These are phyloP conservation scores for Trachelus stipa DNA, from an alignment of 2,888 invertebrate genomes.

Conservation along the genomic window DNA sequence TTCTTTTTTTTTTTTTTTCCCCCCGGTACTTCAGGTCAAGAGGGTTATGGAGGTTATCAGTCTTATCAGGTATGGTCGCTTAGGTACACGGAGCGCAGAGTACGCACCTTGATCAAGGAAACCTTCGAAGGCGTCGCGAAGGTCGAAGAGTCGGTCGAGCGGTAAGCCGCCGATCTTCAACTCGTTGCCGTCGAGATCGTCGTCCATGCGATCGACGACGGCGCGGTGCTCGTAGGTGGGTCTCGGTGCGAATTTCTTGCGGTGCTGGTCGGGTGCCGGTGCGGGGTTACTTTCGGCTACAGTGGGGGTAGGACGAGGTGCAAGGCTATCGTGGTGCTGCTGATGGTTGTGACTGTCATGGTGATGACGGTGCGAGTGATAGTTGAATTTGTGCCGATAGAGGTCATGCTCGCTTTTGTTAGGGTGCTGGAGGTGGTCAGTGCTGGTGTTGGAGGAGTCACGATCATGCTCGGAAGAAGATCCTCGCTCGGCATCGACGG, in stretches of 20 bases:
- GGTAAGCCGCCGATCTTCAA: conserved; percentile 65
- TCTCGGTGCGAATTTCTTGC: conserved; percentile 61
- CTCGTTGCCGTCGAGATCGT: conserved; percentile 65
- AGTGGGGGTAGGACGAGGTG: conserved; percentile 50
- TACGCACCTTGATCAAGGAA: conserved; percentile 76
- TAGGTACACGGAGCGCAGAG: conserved; percentile 45
- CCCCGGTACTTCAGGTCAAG: conserved; percentile 47
- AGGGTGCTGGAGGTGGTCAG: conserved; percentile 51
- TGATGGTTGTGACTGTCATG: conserved; percentile 54
- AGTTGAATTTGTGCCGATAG: conserved; percentile 47
- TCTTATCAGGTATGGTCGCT: not conserved
- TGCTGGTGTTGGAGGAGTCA: conserved; percentile 51
- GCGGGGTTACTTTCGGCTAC: conserved; percentile 55
- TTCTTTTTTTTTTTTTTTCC: no score
- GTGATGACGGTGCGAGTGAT: conserved; percentile 61
- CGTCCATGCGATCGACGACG: conserved; percentile 69
- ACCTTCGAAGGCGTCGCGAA: conserved; percentile 74
- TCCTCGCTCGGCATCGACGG: conserved; percentile 19
- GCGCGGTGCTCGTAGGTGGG: conserved; percentile 65
- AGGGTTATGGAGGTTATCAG: conserved; percentile 59
- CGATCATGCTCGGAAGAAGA: conserved; percentile 57
- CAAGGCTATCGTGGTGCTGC: conserved; percentile 44
- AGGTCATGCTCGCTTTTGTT: conserved; percentile 29
- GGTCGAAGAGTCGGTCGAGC: conserved; percentile 73
- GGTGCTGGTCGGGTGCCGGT: conserved; percentile 41